These are phyloP conservation scores for Anguilla anguilla DNA, from an alignment of 2,797 vertebrate genomes.

Conservation along the genomic window DNA sequence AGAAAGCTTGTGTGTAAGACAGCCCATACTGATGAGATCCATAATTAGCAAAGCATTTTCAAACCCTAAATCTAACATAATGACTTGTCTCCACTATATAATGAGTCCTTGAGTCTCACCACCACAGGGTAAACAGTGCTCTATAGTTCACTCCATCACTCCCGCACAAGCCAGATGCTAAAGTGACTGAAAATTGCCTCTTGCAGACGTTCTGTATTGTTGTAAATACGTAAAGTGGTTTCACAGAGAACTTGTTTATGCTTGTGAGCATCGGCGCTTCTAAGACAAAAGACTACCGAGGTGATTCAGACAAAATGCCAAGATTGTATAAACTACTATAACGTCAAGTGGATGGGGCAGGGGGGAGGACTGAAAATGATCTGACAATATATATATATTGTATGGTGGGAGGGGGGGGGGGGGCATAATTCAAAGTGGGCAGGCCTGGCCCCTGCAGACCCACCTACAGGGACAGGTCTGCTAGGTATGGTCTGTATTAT, in stretches of 20 bases:
- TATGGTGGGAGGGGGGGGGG: too few species aligned
- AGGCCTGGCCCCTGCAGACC: too few species aligned
- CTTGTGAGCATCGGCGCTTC: background rate
- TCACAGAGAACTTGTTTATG: background rate
- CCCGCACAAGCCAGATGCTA: background rate
- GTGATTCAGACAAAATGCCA: background rate
- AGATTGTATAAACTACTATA: background rate
- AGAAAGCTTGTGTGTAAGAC: background rate
- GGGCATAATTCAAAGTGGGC: too few species aligned
- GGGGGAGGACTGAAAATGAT: background rate
- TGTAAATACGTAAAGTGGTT: background rate
- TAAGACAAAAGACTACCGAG: background rate
- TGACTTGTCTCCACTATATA: background rate
- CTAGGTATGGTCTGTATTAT: too few species aligned
- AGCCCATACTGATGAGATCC: background rate
- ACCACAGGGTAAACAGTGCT: background rate
- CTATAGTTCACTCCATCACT: background rate
- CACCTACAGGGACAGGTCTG: too few species aligned
- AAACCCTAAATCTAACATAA: background rate
- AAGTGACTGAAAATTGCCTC: background rate
- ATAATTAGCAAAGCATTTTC: conserved; percentile 37
- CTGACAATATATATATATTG: too few species aligned
- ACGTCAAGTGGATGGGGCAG: background rate
- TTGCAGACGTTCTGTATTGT: background rate
- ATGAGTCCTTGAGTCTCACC: background rate